Conservation (phyloP, 2,113 vertebrate species). For the Thamnaconus septentrionalis region DNA sequence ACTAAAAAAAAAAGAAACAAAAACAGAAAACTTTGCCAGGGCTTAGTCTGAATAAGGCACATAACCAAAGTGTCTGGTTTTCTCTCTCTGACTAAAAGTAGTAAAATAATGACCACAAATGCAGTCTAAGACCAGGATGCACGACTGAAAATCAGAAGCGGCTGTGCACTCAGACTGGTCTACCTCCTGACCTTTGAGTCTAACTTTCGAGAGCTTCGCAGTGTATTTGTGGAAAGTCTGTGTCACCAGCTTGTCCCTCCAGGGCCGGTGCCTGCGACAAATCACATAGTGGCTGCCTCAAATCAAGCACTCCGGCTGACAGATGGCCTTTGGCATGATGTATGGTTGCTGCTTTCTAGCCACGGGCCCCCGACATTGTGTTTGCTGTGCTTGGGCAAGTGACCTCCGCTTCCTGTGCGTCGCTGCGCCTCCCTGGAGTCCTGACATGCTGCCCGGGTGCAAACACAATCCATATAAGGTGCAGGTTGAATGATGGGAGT, state of each 20-base stretch:
- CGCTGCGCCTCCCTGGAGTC: conserved; percentile 43
- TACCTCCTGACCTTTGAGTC: conserved; percentile 20
- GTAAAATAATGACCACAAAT: too few species aligned
- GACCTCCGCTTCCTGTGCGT: conserved; percentile 55
- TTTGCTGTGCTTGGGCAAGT: conserved; percentile 61
- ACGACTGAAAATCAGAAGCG: too few species aligned
- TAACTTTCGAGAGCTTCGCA: conserved; percentile 16
- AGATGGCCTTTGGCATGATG: conserved; percentile 61
- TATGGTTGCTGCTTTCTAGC: conserved; percentile 52
- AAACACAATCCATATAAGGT: conserved; percentile 67
- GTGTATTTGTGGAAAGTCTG: conserved; percentile 26
- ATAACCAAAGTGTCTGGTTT: background rate
- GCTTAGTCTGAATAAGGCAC: conserved; percentile 13
- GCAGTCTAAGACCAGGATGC: too few species aligned
- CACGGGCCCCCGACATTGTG: conserved; percentile 21
- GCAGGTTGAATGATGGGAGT: conserved; percentile 55
- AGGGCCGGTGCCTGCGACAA: conserved; percentile 29
- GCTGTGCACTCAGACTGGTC: background rate
- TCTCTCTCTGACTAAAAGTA: too few species aligned
- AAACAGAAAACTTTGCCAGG: conserved; percentile 20
- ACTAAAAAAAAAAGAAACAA: conserved; percentile 18
- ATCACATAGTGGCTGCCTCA: conserved; percentile 45
- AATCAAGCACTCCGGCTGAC: conserved; percentile 64
- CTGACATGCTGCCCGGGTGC: conserved; percentile 52
- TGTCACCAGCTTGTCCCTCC: conserved; percentile 44